Evolutionary conservation across 2,797 vertebrate species (phyloP), one percentile per base, ranked within the genome.

Genomic region (Halcyon leucocephala): DNA sequence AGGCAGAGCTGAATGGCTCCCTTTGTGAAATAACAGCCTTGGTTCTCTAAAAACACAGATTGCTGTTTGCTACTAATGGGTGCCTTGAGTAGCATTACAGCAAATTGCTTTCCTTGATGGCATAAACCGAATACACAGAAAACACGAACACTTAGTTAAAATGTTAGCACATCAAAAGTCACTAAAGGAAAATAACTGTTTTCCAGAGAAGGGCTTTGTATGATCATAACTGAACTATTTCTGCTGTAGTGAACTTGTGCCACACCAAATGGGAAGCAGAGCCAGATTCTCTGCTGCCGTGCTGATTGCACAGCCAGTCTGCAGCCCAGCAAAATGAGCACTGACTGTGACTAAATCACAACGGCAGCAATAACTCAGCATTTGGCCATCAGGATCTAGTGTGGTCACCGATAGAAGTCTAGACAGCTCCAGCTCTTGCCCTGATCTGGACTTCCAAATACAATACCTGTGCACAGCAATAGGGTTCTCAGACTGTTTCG

Each of bases 101-200:
- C 82, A 97, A 97, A 96, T 96, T 95, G 91, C 92, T 95, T 97
- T 97, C 77, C 82, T 87, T 97, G 93, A 95, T 82, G 89, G 65
- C 48, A 89, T 85, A 82, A 95, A 95, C 91, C 67, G 95, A 95
- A 92, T 26, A 89, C 66, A 90, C 67, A 71, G 86, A 83, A 92
- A 95, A 88, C 57, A 90, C 0, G 17, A 91, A 82, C 65, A 94
- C 90, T 97, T 90, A 82, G 88, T 92, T 97, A 94, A 96, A 97
- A 96, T 79, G 84, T 90, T 94, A 94, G 80, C 74, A 95, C 76
- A 94, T 65, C 89, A 88, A 42, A 93, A 93, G 85, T 44, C 51
- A 46, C 95, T 92, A 58, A 91, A 96, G 77, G n/a, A 95, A 95
- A 90, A 82, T 49, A 93, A 93, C 73, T 49, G 41, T 60, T 91